These are phyloP conservation scores for Pseudanteris insignis DNA, from an alignment of 2,888 invertebrate genomes.

Conservation along the genomic window DNA sequence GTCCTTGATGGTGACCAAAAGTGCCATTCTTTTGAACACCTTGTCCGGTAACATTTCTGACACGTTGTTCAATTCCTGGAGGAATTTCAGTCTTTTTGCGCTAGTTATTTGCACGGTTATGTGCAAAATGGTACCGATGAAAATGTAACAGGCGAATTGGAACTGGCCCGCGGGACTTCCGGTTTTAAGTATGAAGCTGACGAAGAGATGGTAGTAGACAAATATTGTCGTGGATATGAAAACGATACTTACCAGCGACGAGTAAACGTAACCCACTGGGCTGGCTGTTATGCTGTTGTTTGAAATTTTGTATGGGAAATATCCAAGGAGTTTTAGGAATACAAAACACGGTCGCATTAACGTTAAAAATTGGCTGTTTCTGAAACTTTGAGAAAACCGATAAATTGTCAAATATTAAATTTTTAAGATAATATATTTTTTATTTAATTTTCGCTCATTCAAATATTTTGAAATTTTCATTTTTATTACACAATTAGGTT, in stretches of 20 bases:
- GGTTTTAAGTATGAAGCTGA: constrained; percentile 1
- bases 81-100: constrained; percentile 41
- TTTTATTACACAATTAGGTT: no score
- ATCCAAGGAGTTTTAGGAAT: constrained; percentile 46
- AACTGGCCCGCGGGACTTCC: constrained; percentile 14
- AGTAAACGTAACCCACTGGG: constrained; percentile 44
- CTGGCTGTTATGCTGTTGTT: constrained; percentile 31
- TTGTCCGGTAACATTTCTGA: constrained; percentile 43
- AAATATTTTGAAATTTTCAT: no score
- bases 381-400: no score
- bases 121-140: constrained; percentile 16
- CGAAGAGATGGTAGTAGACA: constrained; percentile 9
- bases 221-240: constrained; percentile 10
- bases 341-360: constrained; percentile 51
- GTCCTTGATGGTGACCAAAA: constrained; percentile 49
- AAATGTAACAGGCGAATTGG: constrained; percentile 15
- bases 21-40: constrained; percentile 41
- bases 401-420: no score
- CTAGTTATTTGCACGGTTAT: constrained; percentile 34
- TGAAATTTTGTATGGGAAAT: constrained; percentile 50
- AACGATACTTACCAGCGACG: constrained; percentile 37
- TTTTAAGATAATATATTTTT: no score
- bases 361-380: constrained; percentile 51
- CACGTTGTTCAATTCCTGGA: constrained; percentile 44
- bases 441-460: no score